Base-by-base conservation (phyloP, 2,113 vertebrate genomes). In the Anolis sagrei region DNA sequence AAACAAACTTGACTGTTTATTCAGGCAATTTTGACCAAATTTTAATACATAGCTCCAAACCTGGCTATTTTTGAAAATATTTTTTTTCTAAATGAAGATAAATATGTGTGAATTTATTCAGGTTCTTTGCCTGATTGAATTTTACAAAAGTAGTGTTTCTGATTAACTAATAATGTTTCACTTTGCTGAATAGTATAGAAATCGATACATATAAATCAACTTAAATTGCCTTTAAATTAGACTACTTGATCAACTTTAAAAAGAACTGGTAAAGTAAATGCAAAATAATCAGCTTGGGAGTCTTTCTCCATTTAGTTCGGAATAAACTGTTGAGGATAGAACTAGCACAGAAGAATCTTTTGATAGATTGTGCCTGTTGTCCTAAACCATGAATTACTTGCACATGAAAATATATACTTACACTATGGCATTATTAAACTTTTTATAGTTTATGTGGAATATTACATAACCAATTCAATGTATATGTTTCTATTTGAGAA, bases 401-500 rank as follows among this genome's bases (percentile, higher is more conserved):
- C 96, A 92, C 93, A 81, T 95, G 85, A 93, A 94, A 96, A 92
- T 92, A 76, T 90, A 87, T 93, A 84, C 94, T 95, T 94, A 92
- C 94, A 93, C 79, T 90, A 95, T 94, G 92, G 91, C 93, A 82
- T 94, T 90, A 90, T 94, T 94, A 95, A 95, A 93, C 94, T 94
- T 90, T 94, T 89, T 89, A 87, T 92, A 78, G 34, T 95, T n/a
- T 94, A 94, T 93, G 92, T 96, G 93, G 83, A 92, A 93, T 91
- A 91, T 93, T 93, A 94, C 93, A 93, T 91, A 95, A 96, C 91
- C 84, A 87, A 95, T 94, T 92, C 85, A 89, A 14, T 94, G 81
- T 95, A 96, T 94, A 95, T 90, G 89, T 94, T 96, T 94, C 94
- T 92, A 94, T 93, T 96, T 96, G 94, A 93, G 95, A 95, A 96